Conservation (phyloP, 1,140 invertebrate species). For the Helicoverpa armigera region DNA sequence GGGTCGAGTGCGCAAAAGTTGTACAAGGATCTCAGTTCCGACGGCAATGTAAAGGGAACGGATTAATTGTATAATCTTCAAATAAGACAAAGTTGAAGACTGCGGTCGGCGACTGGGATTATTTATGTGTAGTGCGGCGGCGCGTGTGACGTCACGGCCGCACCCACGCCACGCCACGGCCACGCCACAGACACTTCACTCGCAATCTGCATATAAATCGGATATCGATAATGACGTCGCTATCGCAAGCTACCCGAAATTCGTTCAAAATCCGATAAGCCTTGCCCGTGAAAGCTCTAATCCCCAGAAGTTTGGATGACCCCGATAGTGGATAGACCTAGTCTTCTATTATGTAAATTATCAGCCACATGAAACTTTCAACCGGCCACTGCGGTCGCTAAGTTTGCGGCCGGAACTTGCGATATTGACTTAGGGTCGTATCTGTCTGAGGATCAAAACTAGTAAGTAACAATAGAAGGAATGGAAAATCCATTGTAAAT, state of each 20-base stretch:
- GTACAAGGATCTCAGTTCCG: conserved; percentile 72
- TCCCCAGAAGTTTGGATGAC: conserved; percentile 83
- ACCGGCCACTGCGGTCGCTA: conserved; percentile 74
- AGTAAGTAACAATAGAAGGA: conserved; percentile 53
- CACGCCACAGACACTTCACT: conserved; percentile 66
- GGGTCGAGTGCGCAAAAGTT: conserved; percentile 80
- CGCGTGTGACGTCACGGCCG: conserved; percentile 60
- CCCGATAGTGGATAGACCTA: conserved; percentile 80
- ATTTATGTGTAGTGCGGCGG: conserved; percentile 59
- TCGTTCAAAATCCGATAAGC: conserved; percentile 85
- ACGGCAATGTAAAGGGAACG: conserved; percentile 69
- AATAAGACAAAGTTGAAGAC: conserved; percentile 66
- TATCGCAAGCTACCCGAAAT: conserved; percentile 82
- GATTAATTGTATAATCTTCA: conserved; percentile 72
- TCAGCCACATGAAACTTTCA: conserved; percentile 80
- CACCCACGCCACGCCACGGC: conserved; percentile 54
- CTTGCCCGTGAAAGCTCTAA: conserved; percentile 80
- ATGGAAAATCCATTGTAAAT: conserved; percentile 41
- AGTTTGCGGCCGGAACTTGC: conserved; percentile 79
- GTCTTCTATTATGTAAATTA: conserved; percentile 85
- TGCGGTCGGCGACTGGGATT: conserved; percentile 60
- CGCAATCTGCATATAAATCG: conserved; percentile 86
- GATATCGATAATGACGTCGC: conserved; percentile 84
- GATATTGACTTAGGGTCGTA: conserved; percentile 75
- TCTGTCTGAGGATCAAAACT: conserved; percentile 67